phyloP scores from a whole-genome alignment of 2,797 vertebrate species.

The Poeciliopsis gracilis region DNA sequence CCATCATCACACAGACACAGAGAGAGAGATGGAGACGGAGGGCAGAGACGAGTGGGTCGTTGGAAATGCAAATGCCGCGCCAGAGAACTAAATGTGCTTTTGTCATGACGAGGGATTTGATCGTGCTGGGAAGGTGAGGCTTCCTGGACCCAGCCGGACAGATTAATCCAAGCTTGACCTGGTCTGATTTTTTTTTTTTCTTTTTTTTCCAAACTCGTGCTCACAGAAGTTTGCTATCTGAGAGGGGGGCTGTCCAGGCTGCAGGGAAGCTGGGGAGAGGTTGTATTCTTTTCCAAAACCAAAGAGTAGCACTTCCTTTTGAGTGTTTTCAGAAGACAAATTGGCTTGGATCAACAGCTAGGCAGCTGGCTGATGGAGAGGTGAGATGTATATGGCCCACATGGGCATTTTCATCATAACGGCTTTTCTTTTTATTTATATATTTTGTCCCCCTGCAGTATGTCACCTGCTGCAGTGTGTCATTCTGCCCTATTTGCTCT shows the following conservation, averaged over 20 bases:
- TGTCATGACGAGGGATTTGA: slow-evolving; percentile 57
- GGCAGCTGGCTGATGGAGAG: slow-evolving; percentile 72
- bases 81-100: slow-evolving; percentile 71
- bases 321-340: slow-evolving; percentile 65
- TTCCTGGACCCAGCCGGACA: slow-evolving; percentile 58
- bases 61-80: slow-evolving; percentile 71
- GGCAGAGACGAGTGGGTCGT: slow-evolving; percentile 31
- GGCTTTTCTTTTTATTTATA: slow-evolving; percentile 33
- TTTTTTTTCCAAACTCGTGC: slow-evolving; percentile 18
- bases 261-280: slow-evolving; percentile 40
- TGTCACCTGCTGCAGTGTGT: slow-evolving; percentile 65
- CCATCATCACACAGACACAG: slow-evolving; percentile 40
- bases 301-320: slow-evolving; percentile 61
- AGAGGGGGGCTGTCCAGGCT: slow-evolving; percentile 26
- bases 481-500: slow-evolving; percentile 50
- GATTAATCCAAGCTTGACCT: slow-evolving; percentile 76
- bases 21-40: slow-evolving; percentile 1
- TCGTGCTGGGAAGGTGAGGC: slow-evolving; percentile 58
- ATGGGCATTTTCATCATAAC: slow-evolving; percentile 65
- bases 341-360: slow-evolving; percentile 65
- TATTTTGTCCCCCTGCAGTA: slow-evolving; percentile 31
- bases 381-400: slow-evolving; percentile 60
- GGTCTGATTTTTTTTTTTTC: slow-evolving; percentile 5
- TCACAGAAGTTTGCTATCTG: slow-evolving; percentile 67
- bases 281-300: slow-evolving; percentile 50